These are phyloP conservation scores for Caerostris darwini DNA, from an alignment of 1,140 invertebrate species.

Conservation along the genomic window DNA sequence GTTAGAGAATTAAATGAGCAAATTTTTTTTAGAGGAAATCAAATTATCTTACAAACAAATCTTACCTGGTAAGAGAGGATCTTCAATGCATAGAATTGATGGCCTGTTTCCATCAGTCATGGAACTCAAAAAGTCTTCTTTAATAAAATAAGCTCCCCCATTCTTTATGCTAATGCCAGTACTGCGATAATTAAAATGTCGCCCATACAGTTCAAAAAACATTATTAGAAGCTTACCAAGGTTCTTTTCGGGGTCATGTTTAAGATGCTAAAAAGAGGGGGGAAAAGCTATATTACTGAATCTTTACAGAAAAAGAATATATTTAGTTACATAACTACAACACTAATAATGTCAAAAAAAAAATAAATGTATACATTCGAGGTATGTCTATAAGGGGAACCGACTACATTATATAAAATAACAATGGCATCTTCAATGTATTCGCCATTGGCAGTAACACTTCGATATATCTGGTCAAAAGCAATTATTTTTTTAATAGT, in stretches of 20 bases:
- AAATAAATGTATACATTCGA: no score
- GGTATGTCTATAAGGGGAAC: no score
- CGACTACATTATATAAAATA: no score
- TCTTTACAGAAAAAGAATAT: no score
- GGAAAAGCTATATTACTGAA: no score
- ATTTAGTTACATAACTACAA: no score
- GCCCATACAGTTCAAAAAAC: conserved; percentile 98
- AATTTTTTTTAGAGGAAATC: not conserved
- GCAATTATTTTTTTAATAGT: no score
- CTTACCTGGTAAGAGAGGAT: conserved; percentile 93
- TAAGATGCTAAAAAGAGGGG: conserved; percentile 44
- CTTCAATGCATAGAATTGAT: conserved; percentile 97
- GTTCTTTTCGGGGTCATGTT: conserved; percentile 78
- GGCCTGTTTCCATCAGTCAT: conserved; percentile 96
- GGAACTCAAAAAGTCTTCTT: conserved; percentile 94
- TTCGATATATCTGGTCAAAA: no score
- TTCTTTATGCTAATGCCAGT: conserved; percentile 97
- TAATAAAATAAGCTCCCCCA: conserved; percentile 95
- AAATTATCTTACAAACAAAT: not conserved
- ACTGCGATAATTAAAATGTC: conserved; percentile 97
- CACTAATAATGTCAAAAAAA: no score
- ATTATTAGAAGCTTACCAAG: conserved; percentile 97
- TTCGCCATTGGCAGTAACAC: no score
- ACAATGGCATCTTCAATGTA: no score
- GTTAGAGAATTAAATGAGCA: not conserved